A percentile compares a stretch with the other conserved stretches of the same genome.
These are phyloP conservation scores for Nemotelus pantherinus DNA, from an alignment of 2,888 invertebrate species.

Conservation along the genomic window DNA sequence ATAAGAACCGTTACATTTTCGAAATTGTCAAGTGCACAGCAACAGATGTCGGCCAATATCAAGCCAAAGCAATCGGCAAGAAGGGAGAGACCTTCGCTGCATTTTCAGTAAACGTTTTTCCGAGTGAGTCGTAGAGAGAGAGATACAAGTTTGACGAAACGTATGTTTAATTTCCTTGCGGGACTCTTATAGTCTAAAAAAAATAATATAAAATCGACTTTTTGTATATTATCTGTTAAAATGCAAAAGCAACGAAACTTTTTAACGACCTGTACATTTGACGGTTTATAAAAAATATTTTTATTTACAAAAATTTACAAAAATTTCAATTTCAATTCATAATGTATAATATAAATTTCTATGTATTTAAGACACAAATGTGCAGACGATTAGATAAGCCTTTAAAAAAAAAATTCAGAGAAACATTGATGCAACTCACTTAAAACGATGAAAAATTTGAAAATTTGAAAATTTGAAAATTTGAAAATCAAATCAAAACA, in stretches of 20 bases:
- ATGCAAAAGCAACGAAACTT: conserved; percentile 22
- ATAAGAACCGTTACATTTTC: conserved; percentile 80
- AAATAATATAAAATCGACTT: conserved; percentile 22
- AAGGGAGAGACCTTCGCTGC: conserved; percentile 86
- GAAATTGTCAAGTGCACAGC: conserved; percentile 78
- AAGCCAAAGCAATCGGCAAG: conserved; percentile 84
- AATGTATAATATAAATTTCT: no score
- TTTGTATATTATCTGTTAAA: conserved; percentile 29
- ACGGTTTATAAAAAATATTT: no score
- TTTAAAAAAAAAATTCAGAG: neutral
- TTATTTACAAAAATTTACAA: no score
- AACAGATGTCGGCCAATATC: conserved; percentile 87
- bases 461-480: neutral
- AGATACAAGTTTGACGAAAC: conserved; percentile 11
- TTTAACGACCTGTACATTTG: conserved; percentile 28
- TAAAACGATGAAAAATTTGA: neutral
- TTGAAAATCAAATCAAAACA: neutral
- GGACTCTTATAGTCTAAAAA: conserved; percentile 5
- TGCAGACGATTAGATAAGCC: conserved; percentile 10
- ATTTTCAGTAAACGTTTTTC: conserved; percentile 84
- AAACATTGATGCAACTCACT: no score
- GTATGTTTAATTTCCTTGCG: conserved; percentile 1
- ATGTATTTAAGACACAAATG: neutral
- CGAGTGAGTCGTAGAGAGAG: conserved; percentile 54
- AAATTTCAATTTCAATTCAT: no score